Base-by-base conservation (phyloP, 1,140 invertebrate species). In the Aphis gossypii region DNA sequence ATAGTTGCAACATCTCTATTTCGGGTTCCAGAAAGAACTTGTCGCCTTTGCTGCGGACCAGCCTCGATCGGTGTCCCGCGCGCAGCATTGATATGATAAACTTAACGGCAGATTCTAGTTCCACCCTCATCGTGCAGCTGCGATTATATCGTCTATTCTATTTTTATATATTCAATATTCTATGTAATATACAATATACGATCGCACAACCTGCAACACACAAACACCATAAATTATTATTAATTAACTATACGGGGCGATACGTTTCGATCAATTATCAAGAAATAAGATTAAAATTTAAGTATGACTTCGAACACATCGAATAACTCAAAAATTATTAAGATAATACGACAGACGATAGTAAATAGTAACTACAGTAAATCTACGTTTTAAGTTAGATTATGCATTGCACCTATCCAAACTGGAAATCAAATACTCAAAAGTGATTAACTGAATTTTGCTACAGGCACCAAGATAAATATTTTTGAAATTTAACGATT, bases 21-120 rank as follows among this genome's bases (percentile, higher is more conserved):
- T 93, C 92, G 21, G 82, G 92, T 44, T 93, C 92, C 35, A 56
- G 35, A 25, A 93, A 93, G 35, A 93, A 93, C 76, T 93, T 54
- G 18, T 86, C 48, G 0, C 48, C 48, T 82, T 84, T 38, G 35
- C 82, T 93, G 11, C 92, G 92, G 4, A 56, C 92, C 48, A 56
- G 3, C 48, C n/a, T 84, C 2, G 92, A 83, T 48, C 92, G 30
- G 23, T 86, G 82, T 41, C 92, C 92, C 3, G 82, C 82, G 9
- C 92, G 92, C 35, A 93, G 7, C 92, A 93, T 93, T 48, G 92
- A 93, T 11, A 93, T 86, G 8, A 93, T 93, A 21, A 93, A 93
- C 82, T 93, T 86, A 0, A 93, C 92, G 35, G 92, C 92, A 7
- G 92, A 86, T 38, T 86, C 82, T 14, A 93, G 7, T 86, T 93